Base-by-base conservation (phyloP, 1,140 invertebrate species). In the Drosophila mauritiana region DNA sequence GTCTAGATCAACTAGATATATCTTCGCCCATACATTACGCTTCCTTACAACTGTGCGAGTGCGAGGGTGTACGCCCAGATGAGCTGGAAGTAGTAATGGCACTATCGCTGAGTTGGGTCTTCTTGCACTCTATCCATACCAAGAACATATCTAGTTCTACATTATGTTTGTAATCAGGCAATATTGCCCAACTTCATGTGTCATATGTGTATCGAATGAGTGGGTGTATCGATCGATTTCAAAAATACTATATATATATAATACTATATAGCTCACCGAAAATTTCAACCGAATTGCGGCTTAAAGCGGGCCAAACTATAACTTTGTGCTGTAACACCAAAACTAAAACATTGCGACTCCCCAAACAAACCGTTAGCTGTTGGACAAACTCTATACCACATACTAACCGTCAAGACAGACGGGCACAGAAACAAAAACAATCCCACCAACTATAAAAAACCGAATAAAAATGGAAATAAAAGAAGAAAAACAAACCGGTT, bases 1-100 rank as follows among this genome's bases (percentile, higher is more conserved):
- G 49, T 70, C 62, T 73, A 79, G 83, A 85, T 86, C 82, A 78
- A 86, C 40, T 56, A 51, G 57, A 78, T 61, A 63, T 68, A 56
- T 62, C 22, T 51, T 11, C 2, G 22, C 43, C 63, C 25, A 62
- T 58, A 61, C 37, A 54, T 31, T 56, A 43, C 39, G 31, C 34
- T 8, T 48, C 4, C 15, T 17, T 64, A 13, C 20, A 12, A 22
- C 17, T 34, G 31, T 31, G 31, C 31, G 27, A 31, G 17, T 27
- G 43, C 39, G 15, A 42, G 31, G 27, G 52, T 52, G 31, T 54
- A 43, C 10, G 11, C 34, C 46, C 64, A 39, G 52, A 3, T 25
- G 6, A 15, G 46, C 10, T 54, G 11, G 11, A 25, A 4, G 25
- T 10, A 54, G 3, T 34, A 49, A 2, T 31, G 7, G 11, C 15